Conservation (phyloP, 2,797 vertebrate genomes). For the Falco columbarius region DNA sequence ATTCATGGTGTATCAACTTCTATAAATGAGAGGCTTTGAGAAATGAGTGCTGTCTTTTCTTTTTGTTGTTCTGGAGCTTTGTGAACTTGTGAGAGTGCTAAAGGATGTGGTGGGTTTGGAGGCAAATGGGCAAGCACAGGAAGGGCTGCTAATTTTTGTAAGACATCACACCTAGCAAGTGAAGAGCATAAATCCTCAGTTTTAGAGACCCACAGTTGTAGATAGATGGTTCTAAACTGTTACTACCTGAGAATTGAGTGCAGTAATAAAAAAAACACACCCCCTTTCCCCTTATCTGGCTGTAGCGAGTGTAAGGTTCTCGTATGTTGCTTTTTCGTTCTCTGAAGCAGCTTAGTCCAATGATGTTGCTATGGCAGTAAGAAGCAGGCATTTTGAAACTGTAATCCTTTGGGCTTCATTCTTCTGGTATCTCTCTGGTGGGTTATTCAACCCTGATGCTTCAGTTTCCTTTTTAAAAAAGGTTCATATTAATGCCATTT, state of each 20-base stretch:
- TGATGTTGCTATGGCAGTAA: neutral
- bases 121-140: neutral
- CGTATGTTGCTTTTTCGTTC: neutral
- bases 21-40: neutral
- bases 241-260: neutral
- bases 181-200: neutral
- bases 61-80: neutral
- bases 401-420: neutral
- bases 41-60: neutral
- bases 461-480: neutral
- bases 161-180: neutral
- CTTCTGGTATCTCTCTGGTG: neutral
- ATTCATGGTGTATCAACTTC: neutral
- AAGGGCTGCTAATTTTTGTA: neutral
- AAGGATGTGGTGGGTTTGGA: neutral
- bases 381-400: neutral
- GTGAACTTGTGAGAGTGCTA: neutral
- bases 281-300: neutral
- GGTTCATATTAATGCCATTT: neutral
- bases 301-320: neutral
- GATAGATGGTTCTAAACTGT: neutral
- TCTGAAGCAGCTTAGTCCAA: neutral
- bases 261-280: neutral
- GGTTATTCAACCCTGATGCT: neutral
- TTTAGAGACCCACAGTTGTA: neutral